A percentile compares a stretch with the other conserved stretches of the same genome.
Evolutionary conservation across 2,888 invertebrate species (phyloP).

Genomic region (Volucella bombylans): DNA sequence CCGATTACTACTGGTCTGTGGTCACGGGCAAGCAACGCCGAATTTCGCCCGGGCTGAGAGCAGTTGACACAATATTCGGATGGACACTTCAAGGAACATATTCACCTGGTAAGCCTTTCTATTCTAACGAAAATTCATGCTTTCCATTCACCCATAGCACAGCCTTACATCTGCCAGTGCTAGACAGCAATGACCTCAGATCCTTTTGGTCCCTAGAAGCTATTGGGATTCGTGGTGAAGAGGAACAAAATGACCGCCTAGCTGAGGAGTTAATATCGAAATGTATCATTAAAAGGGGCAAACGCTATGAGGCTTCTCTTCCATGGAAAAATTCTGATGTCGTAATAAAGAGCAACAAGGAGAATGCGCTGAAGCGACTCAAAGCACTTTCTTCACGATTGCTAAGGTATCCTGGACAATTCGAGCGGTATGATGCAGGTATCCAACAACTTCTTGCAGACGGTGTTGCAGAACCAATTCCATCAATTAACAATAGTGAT

Average conservation of each 20-base stretch:
- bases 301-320: slow-evolving; percentile 38
- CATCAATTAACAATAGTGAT: not conserved
- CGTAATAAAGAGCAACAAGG: slow-evolving; percentile 19
- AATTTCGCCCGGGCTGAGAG: no score
- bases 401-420: slow-evolving; percentile 31
- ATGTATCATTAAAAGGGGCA: slow-evolving; percentile 41
- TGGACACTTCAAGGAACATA: no score
- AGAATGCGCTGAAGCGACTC: slow-evolving; percentile 9
- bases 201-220: slow-evolving; percentile 19
- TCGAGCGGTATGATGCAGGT: slow-evolving; percentile 26
- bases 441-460: slow-evolving; percentile 33
- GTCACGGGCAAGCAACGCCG: no score
- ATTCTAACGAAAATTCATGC: no score
- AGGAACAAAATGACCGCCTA: slow-evolving; percentile 20
- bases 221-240: slow-evolving; percentile 34
- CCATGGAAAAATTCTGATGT: slow-evolving; percentile 34
- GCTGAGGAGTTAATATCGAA: slow-evolving; percentile 24
- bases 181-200: not conserved
- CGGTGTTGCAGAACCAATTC: slow-evolving; percentile 20
- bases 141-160: slow-evolving; percentile 6
- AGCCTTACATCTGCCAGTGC: not conserved
- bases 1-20: no score
- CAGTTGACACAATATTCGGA: no score
- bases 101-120: no score
- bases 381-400: slow-evolving; percentile 20